Evolutionary conservation across 2,888 invertebrate genomes (phyloP).

Genomic region (Ectobius pallidus): DNA sequence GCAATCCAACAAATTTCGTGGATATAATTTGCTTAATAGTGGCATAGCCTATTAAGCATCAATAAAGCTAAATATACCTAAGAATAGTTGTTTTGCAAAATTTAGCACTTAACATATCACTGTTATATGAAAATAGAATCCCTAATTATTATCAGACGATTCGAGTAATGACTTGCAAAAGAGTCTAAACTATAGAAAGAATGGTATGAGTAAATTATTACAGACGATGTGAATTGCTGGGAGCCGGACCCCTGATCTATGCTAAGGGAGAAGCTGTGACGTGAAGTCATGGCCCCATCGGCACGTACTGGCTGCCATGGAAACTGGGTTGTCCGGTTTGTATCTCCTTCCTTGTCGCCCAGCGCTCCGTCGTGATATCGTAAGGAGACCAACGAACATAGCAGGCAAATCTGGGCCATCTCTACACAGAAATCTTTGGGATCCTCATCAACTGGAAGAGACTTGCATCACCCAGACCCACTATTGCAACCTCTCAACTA

Average conservation of each 20-base stretch:
- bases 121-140: no score
- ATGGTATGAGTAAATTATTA: no score
- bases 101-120: no score
- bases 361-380: background rate
- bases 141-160: no score
- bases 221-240: no score
- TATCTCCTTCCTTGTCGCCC: background rate
- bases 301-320: slow-evolving; percentile 4
- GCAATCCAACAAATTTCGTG: no score
- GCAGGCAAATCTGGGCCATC: slow-evolving; percentile 6
- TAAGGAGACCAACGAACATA: background rate
- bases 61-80: no score
- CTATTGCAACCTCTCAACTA: slow-evolving; percentile 30
- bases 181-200: no score
- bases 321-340: slow-evolving; percentile 18
- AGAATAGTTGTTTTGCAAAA: no score
- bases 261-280: slow-evolving; percentile 15
- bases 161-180: no score
- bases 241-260: background rate
- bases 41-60: no score
- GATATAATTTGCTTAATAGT: no score
- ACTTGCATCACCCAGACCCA: background rate
- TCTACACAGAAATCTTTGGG: background rate
- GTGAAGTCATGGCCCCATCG: slow-evolving; percentile 7
- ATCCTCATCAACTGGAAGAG: background rate